A percentile compares a stretch with the other conserved stretches of the same genome.
Evolutionary conservation across 2,113 vertebrate genomes (phyloP).

Genomic region (Hymenochirus boettgeri): DNA sequence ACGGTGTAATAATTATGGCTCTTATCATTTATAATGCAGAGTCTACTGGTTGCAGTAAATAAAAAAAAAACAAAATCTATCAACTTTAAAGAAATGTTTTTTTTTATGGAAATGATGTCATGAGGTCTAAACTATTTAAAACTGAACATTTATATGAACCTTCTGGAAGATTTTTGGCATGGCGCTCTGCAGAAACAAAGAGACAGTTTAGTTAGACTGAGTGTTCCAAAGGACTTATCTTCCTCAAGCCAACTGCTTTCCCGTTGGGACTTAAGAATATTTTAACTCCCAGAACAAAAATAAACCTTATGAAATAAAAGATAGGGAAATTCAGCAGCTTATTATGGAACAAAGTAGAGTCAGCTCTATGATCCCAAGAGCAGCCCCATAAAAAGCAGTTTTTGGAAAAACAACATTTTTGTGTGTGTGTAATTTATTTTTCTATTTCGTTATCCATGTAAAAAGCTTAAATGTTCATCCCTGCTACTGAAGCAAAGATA

Average conservation of each 20-base stretch:
- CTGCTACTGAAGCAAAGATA: not conserved
- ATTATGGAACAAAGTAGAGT: slow-evolving; percentile 18
- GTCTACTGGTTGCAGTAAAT: no score
- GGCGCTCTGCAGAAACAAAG: slow-evolving; percentile 28
- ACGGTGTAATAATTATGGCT: no score
- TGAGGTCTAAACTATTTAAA: slow-evolving; percentile 39
- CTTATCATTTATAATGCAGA: no score
- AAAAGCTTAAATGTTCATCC: not conserved
- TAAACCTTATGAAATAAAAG: slow-evolving; percentile 48
- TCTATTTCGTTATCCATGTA: not conserved
- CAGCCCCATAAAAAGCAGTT: not conserved
- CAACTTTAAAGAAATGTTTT: slow-evolving; percentile 29
- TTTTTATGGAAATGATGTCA: slow-evolving; percentile 30
- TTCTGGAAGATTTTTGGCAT: slow-evolving; percentile 52
- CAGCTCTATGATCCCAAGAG: slow-evolving; percentile 18
- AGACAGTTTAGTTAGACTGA: slow-evolving; percentile 31
- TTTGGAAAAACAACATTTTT: not conserved
- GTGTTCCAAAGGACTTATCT: slow-evolving; percentile 21
- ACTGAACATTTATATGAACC: slow-evolving; percentile 42
- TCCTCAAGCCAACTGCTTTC: slow-evolving; percentile 46
- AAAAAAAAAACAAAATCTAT: slow-evolving; percentile 15
- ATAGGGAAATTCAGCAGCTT: slow-evolving; percentile 48
- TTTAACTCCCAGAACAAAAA: slow-evolving; percentile 49
- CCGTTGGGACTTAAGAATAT: slow-evolving; percentile 18
- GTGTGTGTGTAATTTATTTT: not conserved